phyloP scores from a whole-genome alignment of 2,797 vertebrate species.

The Cossypha heuglini region DNA sequence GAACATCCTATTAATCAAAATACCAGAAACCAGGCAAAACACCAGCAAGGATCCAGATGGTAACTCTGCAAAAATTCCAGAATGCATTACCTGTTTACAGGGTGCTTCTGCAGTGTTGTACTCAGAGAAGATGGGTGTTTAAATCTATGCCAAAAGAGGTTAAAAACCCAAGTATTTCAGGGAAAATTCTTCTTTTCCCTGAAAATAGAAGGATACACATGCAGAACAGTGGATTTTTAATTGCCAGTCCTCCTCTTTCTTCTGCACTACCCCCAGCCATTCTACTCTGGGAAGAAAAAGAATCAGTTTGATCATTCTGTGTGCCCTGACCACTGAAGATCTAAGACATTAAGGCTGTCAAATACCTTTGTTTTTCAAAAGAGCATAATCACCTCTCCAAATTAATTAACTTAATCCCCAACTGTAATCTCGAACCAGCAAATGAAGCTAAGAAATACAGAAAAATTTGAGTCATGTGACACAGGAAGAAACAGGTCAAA shows the following conservation, averaged over 20 bases:
- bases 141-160: neutral
- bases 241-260: neutral
- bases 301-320: neutral
- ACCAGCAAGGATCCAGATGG: neutral
- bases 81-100: neutral
- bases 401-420: neutral
- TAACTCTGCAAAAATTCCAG: neutral
- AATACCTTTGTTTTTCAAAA: neutral
- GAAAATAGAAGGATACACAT: neutral
- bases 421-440: neutral
- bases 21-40: neutral
- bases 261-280: neutral
- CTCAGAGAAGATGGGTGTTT: neutral
- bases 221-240: neutral
- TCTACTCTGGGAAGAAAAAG: neutral
- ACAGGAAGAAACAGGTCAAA: neutral
- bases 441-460: neutral
- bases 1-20: slow-evolving; percentile 44
- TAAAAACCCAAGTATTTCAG: neutral
- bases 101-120: neutral
- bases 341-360: neutral
- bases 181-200: neutral
- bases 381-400: neutral
- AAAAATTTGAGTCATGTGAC: neutral
- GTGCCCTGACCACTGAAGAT: neutral